Percentiles rank a stretch among this genome's conserved stretches.
These are phyloP conservation scores for Adelognathus sp. DNA, from an alignment of 2,888 invertebrate genomes.

Conservation along the genomic window DNA sequence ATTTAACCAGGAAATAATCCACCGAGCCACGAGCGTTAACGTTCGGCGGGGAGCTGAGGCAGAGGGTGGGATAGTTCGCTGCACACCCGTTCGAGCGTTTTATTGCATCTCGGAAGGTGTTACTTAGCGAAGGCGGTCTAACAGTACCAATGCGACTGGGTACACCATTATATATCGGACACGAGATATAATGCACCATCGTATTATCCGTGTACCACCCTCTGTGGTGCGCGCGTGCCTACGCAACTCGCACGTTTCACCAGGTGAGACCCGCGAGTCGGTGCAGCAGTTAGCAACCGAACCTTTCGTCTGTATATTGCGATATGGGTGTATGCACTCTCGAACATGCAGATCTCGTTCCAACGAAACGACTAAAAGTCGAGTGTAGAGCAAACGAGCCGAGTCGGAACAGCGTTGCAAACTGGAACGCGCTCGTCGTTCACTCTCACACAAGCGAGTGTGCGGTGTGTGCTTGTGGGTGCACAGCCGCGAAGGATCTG, in stretches of 20 bases:
- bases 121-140: slow-evolving; percentile 55
- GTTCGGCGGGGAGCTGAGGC: no score
- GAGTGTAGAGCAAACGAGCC: slow-evolving; percentile 28
- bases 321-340: background rate
- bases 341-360: slow-evolving; percentile 1
- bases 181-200: background rate
- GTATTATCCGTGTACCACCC: background rate
- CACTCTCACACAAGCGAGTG: slow-evolving; percentile 32
- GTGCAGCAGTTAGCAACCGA: slow-evolving; percentile 33
- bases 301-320: background rate
- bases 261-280: slow-evolving; percentile 24
- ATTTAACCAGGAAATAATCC: slow-evolving; percentile 57
- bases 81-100: slow-evolving; percentile 51
- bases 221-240: slow-evolving; percentile 46
- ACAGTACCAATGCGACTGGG: slow-evolving; percentile 35
- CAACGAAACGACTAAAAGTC: slow-evolving; percentile 4
- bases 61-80: background rate
- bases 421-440: slow-evolving; percentile 53
- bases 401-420: slow-evolving; percentile 23
- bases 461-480: background rate
- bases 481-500: background rate
- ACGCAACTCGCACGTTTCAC: slow-evolving; percentile 39
- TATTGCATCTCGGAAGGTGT: slow-evolving; percentile 49
- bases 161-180: background rate
- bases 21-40: background rate